These are phyloP conservation scores for Julus scandinavius DNA, from an alignment of 2,888 invertebrate genomes.

Conservation along the genomic window DNA sequence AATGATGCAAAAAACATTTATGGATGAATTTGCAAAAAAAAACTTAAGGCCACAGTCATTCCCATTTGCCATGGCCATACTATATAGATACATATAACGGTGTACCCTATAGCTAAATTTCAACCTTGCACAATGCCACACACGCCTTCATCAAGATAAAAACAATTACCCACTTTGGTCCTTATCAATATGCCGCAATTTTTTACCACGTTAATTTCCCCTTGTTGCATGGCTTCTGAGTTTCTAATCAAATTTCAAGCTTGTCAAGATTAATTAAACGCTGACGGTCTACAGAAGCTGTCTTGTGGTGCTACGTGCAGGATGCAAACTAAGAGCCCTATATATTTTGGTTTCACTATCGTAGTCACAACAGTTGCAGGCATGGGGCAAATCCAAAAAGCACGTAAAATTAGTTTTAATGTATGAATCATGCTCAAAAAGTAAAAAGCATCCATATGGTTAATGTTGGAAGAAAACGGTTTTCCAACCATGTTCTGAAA, in stretches of 20 bases:
- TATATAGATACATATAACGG: too few species aligned
- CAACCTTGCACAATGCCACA: slow-evolving; percentile 28
- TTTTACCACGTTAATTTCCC: slow-evolving; percentile 14
- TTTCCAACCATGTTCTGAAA: neutral
- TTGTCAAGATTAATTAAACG: slow-evolving; percentile 55
- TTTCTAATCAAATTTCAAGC: slow-evolving; percentile 56
- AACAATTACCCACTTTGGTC: slow-evolving; percentile 54
- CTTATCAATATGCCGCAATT: slow-evolving; percentile 53
- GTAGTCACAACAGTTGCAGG: neutral
- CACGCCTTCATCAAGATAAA: slow-evolving; percentile 53
- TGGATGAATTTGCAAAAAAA: neutral
- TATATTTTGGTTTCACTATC: neutral
- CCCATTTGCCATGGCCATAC: neutral
- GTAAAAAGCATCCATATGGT: neutral
- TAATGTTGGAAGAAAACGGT: neutral
- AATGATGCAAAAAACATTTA: neutral
- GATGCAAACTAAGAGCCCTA: neutral
- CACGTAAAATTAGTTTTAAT: neutral
- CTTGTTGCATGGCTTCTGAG: slow-evolving; percentile 50
- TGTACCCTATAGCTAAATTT: neutral
- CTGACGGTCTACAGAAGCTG: slow-evolving; percentile 51
- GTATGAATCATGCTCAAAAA: neutral
- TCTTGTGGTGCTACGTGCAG: neutral
- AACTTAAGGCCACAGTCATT: neutral
- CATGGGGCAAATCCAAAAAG: neutral